phyloP scores from a whole-genome alignment of 2,113 vertebrate species.

The Rynchops niger region DNA sequence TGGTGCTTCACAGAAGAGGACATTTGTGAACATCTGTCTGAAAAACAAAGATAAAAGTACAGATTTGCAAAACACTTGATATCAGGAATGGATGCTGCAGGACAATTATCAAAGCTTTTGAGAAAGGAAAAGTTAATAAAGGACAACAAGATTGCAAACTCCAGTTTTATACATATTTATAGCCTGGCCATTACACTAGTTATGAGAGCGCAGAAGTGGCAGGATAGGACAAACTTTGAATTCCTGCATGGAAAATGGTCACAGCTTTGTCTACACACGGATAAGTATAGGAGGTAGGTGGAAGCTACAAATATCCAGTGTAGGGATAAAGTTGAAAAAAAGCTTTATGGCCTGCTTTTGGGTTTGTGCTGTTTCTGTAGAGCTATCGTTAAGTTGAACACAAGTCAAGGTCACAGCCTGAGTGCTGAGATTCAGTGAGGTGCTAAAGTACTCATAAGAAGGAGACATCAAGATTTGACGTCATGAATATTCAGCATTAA shows the following conservation, averaged over 20 bases:
- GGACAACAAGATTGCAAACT: background rate
- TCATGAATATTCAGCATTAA: background rate
- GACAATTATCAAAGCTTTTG: background rate
- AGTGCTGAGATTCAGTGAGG: background rate
- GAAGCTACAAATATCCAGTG: background rate
- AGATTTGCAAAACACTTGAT: background rate
- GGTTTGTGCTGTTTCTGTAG: background rate
- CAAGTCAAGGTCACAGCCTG: background rate
- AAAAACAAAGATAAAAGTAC: background rate
- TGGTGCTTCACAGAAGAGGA: background rate
- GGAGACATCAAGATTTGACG: background rate
- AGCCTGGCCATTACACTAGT: background rate
- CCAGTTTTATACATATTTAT: background rate
- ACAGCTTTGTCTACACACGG: background rate
- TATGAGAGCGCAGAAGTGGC: background rate
- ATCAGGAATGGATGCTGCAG: background rate
- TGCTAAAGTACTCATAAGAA: background rate
- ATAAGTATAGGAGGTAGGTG: background rate
- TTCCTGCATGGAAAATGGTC: background rate
- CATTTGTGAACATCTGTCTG: background rate
- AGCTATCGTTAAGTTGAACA: background rate
- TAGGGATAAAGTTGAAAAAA: background rate
- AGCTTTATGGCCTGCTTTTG: background rate
- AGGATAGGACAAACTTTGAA: background rate
- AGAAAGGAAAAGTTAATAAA: background rate